These are phyloP conservation scores for Phymastichus coffea DNA, from an alignment of 1,140 invertebrate species.

Conservation along the genomic window DNA sequence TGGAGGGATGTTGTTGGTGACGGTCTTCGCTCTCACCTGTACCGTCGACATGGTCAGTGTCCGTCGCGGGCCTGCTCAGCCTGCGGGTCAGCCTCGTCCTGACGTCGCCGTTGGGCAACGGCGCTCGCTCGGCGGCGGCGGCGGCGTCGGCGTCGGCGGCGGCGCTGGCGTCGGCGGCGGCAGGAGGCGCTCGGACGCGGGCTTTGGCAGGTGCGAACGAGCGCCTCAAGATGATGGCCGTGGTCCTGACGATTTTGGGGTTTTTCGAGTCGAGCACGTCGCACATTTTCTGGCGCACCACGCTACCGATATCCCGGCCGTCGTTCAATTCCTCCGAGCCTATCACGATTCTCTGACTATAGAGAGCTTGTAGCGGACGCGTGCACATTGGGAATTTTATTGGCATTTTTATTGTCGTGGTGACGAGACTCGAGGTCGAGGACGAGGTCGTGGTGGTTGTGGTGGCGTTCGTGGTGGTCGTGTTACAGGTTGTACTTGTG, in stretches of 20 bases:
- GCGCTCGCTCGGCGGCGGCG: background rate
- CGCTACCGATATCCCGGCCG: conserved; percentile 49
- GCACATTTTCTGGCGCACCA: conserved; percentile 50
- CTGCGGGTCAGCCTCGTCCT: background rate
- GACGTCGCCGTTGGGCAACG: conserved; percentile 2
- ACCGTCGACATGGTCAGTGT: conserved; percentile 11
- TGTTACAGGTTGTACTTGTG: conserved; percentile 36
- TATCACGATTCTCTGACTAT: conserved; percentile 57
- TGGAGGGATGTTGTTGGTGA: background rate
- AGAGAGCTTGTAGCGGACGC: conserved; percentile 48
- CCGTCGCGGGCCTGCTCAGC: background rate
- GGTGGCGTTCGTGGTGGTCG: conserved; percentile 26
- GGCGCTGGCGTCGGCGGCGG: conserved; percentile 17
- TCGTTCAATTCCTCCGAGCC: conserved; percentile 48
- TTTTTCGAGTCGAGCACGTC: conserved; percentile 50
- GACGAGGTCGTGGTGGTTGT: conserved; percentile 30
- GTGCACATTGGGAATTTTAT: conserved; percentile 51
- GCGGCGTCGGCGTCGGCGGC: conserved; percentile 9
- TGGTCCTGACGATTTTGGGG: conserved; percentile 50
- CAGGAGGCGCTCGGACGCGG: conserved; percentile 2
- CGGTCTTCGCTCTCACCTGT: conserved; percentile 28
- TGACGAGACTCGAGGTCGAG: conserved; percentile 34
- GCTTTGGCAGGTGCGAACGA: conserved; percentile 42
- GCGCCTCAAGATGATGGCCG: conserved; percentile 52
- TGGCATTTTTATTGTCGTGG: conserved; percentile 44